Base-by-base conservation (phyloP, 23 tunicate species). In the Trididemnum miniatum region DNA sequence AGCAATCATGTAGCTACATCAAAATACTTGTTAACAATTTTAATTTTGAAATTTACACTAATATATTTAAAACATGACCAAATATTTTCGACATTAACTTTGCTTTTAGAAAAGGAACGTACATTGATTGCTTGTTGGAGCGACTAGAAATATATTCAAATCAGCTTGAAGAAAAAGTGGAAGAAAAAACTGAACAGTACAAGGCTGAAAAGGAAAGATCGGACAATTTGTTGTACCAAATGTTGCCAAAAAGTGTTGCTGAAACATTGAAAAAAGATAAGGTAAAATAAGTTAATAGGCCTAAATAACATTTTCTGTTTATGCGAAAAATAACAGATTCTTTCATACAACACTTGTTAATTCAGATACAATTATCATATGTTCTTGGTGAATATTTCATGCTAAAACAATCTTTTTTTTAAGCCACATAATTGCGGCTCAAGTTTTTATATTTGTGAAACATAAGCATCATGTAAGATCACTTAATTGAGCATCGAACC, bases 181-280 rank as follows among this genome's bases (percentile, higher is more conserved):
- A 81, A 62, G 91, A 91, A 57, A 82, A 80, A 37, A 86, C 90
- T 0, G 84, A 71, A 44, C 91, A 86, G 32, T 82, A 67, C 79
- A 81, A 77, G 32, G 90, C 87, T 9, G 90, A 91, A 39, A 91
- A 85, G 80, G 91, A 91, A 30, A 81, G 85, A 77, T 89, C 97
- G 1, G 97, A 91, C 81, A 82, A 44, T 33, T 37, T 91, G 69
- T 59, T 91, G 40, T 91, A 91, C 86, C 97, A 91, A 51, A 91
- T 91, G 97, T 75, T 91, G 65, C 97, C 97, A 20, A 82, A 63
- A 76, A 65, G 67, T 12, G 97, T 86, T 20, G 97, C 97, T 25
- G 97, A 91, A 37, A 65, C 80, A 30, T 39, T 91, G 51, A 91
- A 91, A 77, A 36, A 60, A 69, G 81, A 86, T 34, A 65, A 67